These are phyloP conservation scores for Sclerodermus sp. DNA, from an alignment of 2,888 invertebrate genomes.

Conservation along the genomic window DNA sequence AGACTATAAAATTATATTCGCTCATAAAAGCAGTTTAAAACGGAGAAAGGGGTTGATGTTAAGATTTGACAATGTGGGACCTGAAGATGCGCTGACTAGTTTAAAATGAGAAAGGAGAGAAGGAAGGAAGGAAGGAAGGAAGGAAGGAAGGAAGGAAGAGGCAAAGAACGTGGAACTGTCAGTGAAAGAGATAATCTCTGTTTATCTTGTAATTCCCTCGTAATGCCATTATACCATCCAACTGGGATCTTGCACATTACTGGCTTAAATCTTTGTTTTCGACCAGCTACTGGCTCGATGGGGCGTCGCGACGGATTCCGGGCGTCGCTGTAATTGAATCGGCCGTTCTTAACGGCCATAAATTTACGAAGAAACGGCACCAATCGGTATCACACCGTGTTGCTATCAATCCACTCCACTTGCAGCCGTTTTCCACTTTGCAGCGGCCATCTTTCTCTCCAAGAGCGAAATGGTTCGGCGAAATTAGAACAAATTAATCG, in stretches of 20 bases:
- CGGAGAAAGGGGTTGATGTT: no score
- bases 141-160: background rate
- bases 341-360: constrained; percentile 30
- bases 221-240: constrained; percentile 39
- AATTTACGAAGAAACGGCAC: constrained; percentile 16
- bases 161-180: constrained; percentile 3
- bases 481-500: no score
- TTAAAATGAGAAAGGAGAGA: background rate
- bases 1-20: background rate
- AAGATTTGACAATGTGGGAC: no score
- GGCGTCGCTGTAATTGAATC: constrained; percentile 32
- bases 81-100: no score
- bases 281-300: constrained; percentile 1
- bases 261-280: constrained; percentile 43
- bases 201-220: constrained; percentile 45
- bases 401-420: constrained; percentile 24
- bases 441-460: background rate
- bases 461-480: background rate
- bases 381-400: constrained; percentile 15
- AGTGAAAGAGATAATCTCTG: constrained; percentile 42
- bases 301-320: constrained; percentile 6
- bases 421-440: constrained; percentile 2
- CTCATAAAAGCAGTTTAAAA: constrained; percentile 1
- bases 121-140: background rate
- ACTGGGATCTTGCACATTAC: constrained; percentile 28